Evolutionary conservation across 2,113 vertebrate genomes (phyloP), one percentile per base, ranked within the genome.

Genomic region (Cynopterus brachyotis): DNA sequence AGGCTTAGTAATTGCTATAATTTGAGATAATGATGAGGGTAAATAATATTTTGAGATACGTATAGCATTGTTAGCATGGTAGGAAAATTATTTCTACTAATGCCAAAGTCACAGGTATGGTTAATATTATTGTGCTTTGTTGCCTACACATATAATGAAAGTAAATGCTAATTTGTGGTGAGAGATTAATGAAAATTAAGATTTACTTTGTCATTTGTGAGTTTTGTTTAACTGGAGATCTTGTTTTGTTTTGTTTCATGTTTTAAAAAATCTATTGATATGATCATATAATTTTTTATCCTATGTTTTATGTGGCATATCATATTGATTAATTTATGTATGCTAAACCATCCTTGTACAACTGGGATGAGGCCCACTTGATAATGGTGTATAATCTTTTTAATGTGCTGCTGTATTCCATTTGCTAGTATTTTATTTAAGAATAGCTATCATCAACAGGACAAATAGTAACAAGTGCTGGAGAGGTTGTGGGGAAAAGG

Each of bases 111-210:
- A 96, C 4, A 37, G 10, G 3, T 87, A 81, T 55, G 28, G 11
- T 35, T 79, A 67, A 53, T 30, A 57, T 82, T 59, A 78, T 22
- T 64, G 57, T 83, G 37, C 7, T 57, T 16, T 89, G 26, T 89
- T 93, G 55, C 22, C 19, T 59, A 66, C 4, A 83, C 59, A 57
- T 13, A 78, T 70, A 76, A 79, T 92, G 26, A 89, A 84, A 62
- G 55, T 78, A 73, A 91, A 75, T 62, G 40, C 1, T 78, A 80
- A 47, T 83, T 91, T 95, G 60, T 42, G n/a, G 9, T 64, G 28
- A 91, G 12, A 91, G 20, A 89, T 75, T 73, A 67, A n/a, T 89
- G 30, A 87, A 94, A 93, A 72, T 84, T 69, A 70, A 90, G 59
- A 76, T 96, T 15, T 2, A 42, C 40, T 87, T 86, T 95, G 3